Evolutionary conservation across 2,888 invertebrate genomes (phyloP), one percentile per base, ranked within the genome.

Genomic region (Acleris laterana): DNA sequence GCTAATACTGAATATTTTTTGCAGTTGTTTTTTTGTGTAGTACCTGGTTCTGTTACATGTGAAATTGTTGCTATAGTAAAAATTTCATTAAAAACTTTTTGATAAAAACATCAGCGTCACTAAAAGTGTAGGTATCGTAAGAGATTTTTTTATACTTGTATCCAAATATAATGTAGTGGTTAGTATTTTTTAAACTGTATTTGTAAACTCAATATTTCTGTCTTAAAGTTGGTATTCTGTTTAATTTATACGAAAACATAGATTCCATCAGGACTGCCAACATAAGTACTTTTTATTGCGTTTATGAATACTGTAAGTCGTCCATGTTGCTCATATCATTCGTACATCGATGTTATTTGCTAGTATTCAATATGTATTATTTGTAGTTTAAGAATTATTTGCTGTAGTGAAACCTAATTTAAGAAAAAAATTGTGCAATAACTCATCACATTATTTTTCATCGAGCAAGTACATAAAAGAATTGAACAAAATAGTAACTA

Each of bases 281-380:
- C 51, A 44, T 63, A 50, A 68, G 25, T 25, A 51, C 25, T 46
- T 51, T 60, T 62, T 63, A 69, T 69, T 72, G 62, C 69, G 60
- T 68, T 70, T 67, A 68, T 73, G 63, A 63, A 66, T 60, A 71
- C 69, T 68, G 69, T 68, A 48, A 61, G 71, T 68, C 68, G 67
- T 65, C 61, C 68, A 50, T 73, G 74, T 80, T 86, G 89, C 89
- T 90, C 90, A 90, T 88, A 76, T 84, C 80, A 79, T 78, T 72
- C 77, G 76, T 82, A 88, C 90, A 90, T 87, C 90, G 90, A 90
- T 83, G 72, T 85, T 82, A 77, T 81, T 77, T 77, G 77, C 65
- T 67, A 68, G 66, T 62, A 69, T 68, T 71, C 56, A 57, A n/a
- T 62, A 62, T 66, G 62, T 66, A 66, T 61, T 65, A 65, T 66